Conservation (phyloP, 2,113 vertebrate genomes). For the Ceyx margarethae region DNA sequence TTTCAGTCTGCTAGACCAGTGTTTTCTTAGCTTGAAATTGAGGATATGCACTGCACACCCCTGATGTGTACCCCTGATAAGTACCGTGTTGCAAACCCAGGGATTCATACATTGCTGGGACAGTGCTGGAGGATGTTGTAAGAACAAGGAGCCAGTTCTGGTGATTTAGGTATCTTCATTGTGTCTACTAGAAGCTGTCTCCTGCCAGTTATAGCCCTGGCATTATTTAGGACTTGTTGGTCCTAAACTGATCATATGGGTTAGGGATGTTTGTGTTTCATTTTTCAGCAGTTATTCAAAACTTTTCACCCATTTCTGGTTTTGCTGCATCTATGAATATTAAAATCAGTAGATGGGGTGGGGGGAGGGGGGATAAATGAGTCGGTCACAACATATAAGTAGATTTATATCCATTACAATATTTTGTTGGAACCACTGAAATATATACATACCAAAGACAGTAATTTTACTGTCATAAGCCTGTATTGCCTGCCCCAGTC, state of each 20-base stretch:
- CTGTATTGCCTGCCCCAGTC: neutral
- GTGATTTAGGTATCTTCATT: neutral
- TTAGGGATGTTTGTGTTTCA: neutral
- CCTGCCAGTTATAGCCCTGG: neutral
- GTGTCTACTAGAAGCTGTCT: neutral
- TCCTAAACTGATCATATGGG: neutral
- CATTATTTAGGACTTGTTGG: neutral
- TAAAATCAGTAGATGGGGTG: neutral
- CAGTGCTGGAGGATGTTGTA: neutral
- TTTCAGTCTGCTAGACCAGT: neutral
- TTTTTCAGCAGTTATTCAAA: neutral
- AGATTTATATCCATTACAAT: neutral
- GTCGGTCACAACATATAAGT: neutral
- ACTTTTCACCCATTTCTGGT: neutral
- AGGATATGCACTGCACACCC: neutral
- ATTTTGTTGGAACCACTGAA: neutral
- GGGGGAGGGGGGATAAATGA: neutral
- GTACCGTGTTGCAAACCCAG: neutral
- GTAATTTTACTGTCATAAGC: neutral
- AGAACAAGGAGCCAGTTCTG: neutral
- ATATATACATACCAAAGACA: neutral
- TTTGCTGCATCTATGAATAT: neutral
- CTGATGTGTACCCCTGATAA: rapidly evolving
- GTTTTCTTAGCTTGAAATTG: neutral
- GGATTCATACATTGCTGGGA: neutral